Evolutionary conservation across 2,888 invertebrate species (phyloP).

Genomic region (Agonopterix alstromeriana): DNA sequence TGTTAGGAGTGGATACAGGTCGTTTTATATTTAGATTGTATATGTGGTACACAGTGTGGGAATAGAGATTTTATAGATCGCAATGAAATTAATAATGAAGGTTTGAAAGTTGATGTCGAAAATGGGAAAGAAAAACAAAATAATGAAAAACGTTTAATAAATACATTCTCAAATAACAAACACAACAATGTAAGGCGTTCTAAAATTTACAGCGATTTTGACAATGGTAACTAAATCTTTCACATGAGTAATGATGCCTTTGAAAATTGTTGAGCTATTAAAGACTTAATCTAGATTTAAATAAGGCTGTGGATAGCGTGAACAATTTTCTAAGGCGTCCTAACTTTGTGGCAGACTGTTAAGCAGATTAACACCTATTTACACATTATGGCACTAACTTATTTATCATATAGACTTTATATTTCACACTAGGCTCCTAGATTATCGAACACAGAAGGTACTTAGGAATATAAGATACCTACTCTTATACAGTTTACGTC

Average conservation of each 20-base stretch:
- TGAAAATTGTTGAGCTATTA: no score
- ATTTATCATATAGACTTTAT: conserved; percentile 29
- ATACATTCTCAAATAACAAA: conserved; percentile 53
- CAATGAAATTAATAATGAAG: no score
- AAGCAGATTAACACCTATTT: conserved; percentile 32
- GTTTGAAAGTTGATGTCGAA: no score
- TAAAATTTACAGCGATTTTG: conserved; percentile 23
- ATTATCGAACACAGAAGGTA: conserved; percentile 19
- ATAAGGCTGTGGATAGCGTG: no score
- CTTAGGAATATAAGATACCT: neutral
- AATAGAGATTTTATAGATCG: no score
- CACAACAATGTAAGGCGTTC: conserved; percentile 47
- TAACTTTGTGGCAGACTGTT: neutral
- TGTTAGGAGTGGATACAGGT: no score
- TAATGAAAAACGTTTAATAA: conserved; percentile 58
- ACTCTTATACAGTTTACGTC: no score
- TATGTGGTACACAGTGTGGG: no score
- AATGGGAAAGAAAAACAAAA: neutral
- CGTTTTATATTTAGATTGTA: no score
- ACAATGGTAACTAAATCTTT: conserved; percentile 17
- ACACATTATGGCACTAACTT: conserved; percentile 39
- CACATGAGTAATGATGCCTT: neutral
- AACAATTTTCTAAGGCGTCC: no score
- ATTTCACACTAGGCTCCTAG: conserved; percentile 17
- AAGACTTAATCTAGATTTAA: no score